phyloP scores from a whole-genome alignment of 2,113 vertebrate genomes.

The Apteryx owenii region DNA sequence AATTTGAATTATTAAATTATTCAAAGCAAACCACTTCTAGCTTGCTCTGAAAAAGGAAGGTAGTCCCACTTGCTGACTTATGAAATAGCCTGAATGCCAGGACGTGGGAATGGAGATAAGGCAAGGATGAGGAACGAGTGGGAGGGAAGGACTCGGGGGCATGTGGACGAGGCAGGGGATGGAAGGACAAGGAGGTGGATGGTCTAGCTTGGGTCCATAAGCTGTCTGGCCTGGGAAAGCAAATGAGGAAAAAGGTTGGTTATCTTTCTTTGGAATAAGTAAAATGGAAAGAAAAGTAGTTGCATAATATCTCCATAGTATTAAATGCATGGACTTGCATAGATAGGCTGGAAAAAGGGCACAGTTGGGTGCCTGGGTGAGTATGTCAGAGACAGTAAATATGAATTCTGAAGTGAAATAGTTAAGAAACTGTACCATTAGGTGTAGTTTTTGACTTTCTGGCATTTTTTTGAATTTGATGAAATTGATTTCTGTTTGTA shows the following conservation, averaged over 20 bases:
- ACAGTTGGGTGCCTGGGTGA: background rate
- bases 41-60: background rate
- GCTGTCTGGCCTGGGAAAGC: background rate
- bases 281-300: background rate
- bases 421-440: background rate
- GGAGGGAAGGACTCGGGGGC: background rate
- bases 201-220: background rate
- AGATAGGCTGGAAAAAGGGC: background rate
- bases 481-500: background rate
- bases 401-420: background rate
- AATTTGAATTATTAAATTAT: background rate
- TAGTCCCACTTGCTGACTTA: background rate
- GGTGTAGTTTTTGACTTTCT: background rate
- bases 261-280: background rate
- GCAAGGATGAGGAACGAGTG: too few species aligned
- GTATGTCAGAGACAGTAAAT: background rate
- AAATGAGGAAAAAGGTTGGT: background rate
- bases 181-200: background rate
- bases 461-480: background rate
- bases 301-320: background rate
- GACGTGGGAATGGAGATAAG: background rate
- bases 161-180: background rate
- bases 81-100: background rate
- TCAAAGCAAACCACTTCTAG: background rate
- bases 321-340: background rate